These are phyloP conservation scores for Ectobius pallidus DNA, from an alignment of 2,888 invertebrate genomes.

Conservation along the genomic window DNA sequence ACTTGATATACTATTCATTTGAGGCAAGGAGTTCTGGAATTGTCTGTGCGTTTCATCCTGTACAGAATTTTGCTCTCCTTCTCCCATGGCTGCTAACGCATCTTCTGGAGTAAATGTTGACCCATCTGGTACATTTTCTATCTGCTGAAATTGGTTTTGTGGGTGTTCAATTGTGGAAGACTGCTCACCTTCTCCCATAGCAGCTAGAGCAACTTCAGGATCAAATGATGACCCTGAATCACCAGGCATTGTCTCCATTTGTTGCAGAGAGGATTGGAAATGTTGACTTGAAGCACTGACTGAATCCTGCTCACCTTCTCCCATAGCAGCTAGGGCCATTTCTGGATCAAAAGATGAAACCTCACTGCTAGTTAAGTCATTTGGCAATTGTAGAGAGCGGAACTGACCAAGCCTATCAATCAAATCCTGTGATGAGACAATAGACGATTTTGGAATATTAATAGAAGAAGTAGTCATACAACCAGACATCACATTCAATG, in stretches of 20 bases:
- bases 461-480: neutral
- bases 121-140: neutral
- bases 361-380: neutral
- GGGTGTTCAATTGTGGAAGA: neutral
- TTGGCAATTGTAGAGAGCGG: conserved; percentile 8
- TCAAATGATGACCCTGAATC: conserved; percentile 29
- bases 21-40: conserved; percentile 7
- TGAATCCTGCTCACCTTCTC: conserved; percentile 19
- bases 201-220: conserved; percentile 34
- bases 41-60: neutral
- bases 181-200: conserved; percentile 34
- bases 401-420: conserved; percentile 33
- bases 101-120: conserved; percentile 33
- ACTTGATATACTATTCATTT: neutral
- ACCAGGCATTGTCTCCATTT: conserved; percentile 14
- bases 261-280: neutral
- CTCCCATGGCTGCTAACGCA: conserved; percentile 35
- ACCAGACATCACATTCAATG: neutral
- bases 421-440: conserved; percentile 22
- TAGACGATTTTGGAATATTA: conserved; percentile 12
- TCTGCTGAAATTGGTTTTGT: neutral
- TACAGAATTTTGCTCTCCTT: conserved; percentile 3
- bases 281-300: conserved; percentile 10
- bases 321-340: conserved; percentile 34
- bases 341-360: conserved; percentile 36